Percentiles rank a stretch among this genome's conserved stretches.
These are phyloP conservation scores for Hyla sarda DNA, from an alignment of 2,113 vertebrate species.

Conservation along the genomic window DNA sequence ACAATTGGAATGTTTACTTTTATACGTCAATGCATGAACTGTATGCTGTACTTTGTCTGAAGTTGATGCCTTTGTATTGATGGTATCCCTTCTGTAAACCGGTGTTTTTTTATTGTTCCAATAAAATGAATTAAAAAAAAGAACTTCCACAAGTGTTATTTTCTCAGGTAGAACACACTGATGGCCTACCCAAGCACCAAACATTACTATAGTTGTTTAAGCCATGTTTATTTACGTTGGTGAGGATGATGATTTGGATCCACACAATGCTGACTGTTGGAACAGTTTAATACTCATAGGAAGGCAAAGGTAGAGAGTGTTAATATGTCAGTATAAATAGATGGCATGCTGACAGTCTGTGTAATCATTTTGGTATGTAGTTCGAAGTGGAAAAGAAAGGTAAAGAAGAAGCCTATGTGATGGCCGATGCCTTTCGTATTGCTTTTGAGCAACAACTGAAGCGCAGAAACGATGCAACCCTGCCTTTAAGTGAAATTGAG, in stretches of 20 bases:
- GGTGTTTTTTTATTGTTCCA: no score
- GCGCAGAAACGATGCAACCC: slow-evolving; percentile 81
- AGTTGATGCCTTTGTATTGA: no score
- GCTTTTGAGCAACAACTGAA: slow-evolving; percentile 92
- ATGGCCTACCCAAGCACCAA: not conserved
- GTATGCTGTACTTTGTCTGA: no score
- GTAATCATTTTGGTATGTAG: slow-evolving; percentile 67
- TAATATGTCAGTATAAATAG: not conserved
- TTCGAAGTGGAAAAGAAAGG: slow-evolving; percentile 77
- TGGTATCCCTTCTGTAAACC: no score
- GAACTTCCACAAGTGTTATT: no score
- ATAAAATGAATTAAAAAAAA: no score
- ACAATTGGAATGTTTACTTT: no score
- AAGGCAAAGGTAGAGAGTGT: not conserved
- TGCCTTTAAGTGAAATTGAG: slow-evolving; percentile 76
- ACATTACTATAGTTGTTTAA: not conserved
- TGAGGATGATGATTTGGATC: not conserved
- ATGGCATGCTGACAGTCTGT: not conserved
- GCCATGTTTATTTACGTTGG: not conserved
- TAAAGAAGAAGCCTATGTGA: slow-evolving; percentile 85
- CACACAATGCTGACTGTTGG: not conserved
- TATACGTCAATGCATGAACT: no score
- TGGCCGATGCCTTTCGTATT: slow-evolving; percentile 90
- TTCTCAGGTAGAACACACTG: no score
- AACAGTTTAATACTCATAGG: no score